Percentiles rank a stretch among this genome's conserved stretches.
These are phyloP conservation scores for Caenorhabditis doughertyi DNA, from an alignment of 2,888 invertebrate genomes.

Conservation along the genomic window DNA sequence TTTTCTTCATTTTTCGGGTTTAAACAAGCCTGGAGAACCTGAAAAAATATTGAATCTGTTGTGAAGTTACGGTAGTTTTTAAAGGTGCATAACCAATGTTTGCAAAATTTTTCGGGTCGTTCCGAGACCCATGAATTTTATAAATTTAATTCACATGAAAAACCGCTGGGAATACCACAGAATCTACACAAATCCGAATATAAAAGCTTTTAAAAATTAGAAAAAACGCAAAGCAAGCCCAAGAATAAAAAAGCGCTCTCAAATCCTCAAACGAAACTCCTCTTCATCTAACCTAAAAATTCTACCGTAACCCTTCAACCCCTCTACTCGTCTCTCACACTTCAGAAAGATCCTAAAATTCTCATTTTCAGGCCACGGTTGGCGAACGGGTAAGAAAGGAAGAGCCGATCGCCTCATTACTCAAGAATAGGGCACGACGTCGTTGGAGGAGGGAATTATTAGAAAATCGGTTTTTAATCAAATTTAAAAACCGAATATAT, in stretches of 20 bases:
- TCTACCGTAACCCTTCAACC: neutral
- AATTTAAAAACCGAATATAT: conserved; percentile 2
- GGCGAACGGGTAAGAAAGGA: conserved; percentile 53
- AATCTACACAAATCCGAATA: no score
- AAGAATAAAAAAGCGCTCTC: no score
- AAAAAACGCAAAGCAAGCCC: no score
- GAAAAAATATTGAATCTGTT: neutral
- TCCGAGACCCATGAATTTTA: neutral
- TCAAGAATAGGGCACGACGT: conserved; percentile 31
- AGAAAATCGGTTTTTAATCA: conserved; percentile 4
- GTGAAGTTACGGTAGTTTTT: neutral
- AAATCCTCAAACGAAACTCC: no score
- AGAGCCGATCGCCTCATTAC: conserved; percentile 50
- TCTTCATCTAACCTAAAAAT: no score
- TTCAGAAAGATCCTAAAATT: neutral
- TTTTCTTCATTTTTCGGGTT: no score
- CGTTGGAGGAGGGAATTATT: conserved; percentile 57
- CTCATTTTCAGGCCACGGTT: conserved; percentile 37
- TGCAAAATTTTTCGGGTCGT: neutral
- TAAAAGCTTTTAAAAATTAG: no score
- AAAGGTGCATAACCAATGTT: neutral
- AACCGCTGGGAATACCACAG: neutral
- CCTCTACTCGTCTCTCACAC: no score
- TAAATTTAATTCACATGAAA: neutral
- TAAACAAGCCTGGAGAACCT: neutral